Percentiles rank a stretch among this genome's conserved stretches.
These are phyloP conservation scores for Crocallis elinguaria DNA, from an alignment of 2,888 invertebrate genomes.

Conservation along the genomic window DNA sequence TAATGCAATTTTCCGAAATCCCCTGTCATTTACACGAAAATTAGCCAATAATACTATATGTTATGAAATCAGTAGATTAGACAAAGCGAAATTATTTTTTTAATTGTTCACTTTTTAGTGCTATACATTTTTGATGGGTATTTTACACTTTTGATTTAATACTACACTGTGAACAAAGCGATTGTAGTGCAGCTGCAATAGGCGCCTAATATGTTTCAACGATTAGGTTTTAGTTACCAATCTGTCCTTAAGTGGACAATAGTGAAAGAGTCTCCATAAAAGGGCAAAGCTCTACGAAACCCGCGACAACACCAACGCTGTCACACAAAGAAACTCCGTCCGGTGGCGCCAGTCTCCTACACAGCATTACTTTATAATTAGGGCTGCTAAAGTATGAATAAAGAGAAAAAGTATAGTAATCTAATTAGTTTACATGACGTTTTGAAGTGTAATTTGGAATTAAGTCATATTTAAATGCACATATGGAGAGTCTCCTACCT, in stretches of 20 bases:
- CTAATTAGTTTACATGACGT: too few species aligned
- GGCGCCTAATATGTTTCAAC: background rate
- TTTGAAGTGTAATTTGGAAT: too few species aligned
- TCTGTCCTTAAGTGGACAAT: constrained; percentile 16
- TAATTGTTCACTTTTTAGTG: too few species aligned
- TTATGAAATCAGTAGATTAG: too few species aligned
- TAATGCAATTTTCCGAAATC: too few species aligned
- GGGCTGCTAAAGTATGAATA: constrained; percentile 4
- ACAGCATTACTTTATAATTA: constrained; percentile 5
- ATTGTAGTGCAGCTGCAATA: background rate
- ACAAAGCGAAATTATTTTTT: too few species aligned
- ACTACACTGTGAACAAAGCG: background rate
- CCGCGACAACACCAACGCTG: constrained; percentile 21
- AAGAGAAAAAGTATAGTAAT: background rate
- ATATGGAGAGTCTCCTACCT: too few species aligned
- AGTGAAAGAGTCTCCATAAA: constrained; percentile 17
- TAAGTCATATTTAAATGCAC: too few species aligned
- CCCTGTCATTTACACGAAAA: too few species aligned
- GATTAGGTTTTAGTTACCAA: background rate
- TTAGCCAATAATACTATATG: too few species aligned
- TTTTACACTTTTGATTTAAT: background rate
- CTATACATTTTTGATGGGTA: too few species aligned
- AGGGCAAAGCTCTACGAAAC: constrained; percentile 11
- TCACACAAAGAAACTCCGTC: constrained; percentile 18
- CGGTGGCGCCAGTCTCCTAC: constrained; percentile 25